Percentiles rank a stretch among this genome's conserved stretches.
Evolutionary conservation across 1,140 invertebrate genomes (phyloP).

Genomic region (Zophobas morio): DNA sequence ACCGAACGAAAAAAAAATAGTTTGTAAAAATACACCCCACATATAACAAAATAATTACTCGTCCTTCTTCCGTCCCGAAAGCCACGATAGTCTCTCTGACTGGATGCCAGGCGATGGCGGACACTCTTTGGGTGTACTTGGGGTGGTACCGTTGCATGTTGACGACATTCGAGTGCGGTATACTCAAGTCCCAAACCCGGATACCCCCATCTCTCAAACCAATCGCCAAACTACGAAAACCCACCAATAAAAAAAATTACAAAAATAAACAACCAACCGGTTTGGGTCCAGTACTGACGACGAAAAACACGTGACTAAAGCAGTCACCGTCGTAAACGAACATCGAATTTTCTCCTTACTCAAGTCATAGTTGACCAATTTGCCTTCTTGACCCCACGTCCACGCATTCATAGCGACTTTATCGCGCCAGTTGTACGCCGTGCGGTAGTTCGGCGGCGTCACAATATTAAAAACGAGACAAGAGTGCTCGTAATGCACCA

Average conservation of each 20-base stretch:
- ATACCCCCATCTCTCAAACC: conserved; percentile 80
- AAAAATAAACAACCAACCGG: conserved; percentile 66
- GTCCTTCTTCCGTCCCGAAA: conserved; percentile 83
- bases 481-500: conserved; percentile 69
- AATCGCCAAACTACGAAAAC: conserved; percentile 74
- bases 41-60: conserved; percentile 69
- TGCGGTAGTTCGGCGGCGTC: conserved; percentile 53
- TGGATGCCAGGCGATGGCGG: conserved; percentile 84
- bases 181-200: conserved; percentile 79
- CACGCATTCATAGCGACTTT: conserved; percentile 67
- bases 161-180: conserved; percentile 67
- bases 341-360: conserved; percentile 66
- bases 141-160: conserved; percentile 75
- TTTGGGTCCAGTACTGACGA: conserved; percentile 80
- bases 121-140: conserved; percentile 81
- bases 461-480: conserved; percentile 59
- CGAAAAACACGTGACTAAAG: conserved; percentile 76
- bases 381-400: conserved; percentile 76
- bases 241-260: conserved; percentile 45
- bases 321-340: conserved; percentile 76
- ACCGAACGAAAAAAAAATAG: conserved; percentile 22
- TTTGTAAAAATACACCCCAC: conserved; percentile 53
- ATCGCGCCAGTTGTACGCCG: conserved; percentile 53
- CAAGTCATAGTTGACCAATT: conserved; percentile 74
- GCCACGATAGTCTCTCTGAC: conserved; percentile 80